Percentiles rank a stretch among this genome's conserved stretches.
phyloP scores from a whole-genome alignment of 2,113 vertebrate genomes.

The Ptyas mucosa region DNA sequence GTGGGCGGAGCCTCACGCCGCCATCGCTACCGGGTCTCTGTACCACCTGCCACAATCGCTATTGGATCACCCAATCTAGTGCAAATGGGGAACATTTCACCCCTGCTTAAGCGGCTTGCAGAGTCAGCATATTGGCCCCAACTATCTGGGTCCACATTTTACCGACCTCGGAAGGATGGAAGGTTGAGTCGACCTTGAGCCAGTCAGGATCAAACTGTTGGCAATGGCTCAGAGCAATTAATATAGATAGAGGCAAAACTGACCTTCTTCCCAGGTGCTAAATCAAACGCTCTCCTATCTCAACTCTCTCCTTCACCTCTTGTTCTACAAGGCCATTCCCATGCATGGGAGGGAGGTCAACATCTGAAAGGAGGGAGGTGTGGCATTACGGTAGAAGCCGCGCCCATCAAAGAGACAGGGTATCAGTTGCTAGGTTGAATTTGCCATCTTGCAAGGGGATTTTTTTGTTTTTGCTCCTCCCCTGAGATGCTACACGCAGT shows the following conservation, averaged over 20 bases:
- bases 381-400: background rate
- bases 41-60: too few species aligned
- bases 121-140: too few species aligned
- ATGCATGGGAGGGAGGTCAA: background rate
- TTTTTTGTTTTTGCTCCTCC: background rate
- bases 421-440: background rate
- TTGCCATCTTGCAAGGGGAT: background rate
- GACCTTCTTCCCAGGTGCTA: background rate
- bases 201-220: too few species aligned
- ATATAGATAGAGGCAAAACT: background rate
- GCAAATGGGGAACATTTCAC: too few species aligned
- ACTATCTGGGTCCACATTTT: too few species aligned
- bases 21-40: too few species aligned
- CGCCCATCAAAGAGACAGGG: background rate
- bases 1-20: too few species aligned
- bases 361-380: background rate
- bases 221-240: too few species aligned
- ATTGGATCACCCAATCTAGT: too few species aligned
- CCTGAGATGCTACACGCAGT: background rate
- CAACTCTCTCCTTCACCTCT: background rate
- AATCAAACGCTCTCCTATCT: background rate
- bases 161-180: too few species aligned
- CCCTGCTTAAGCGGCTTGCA: too few species aligned
- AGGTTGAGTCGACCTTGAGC: too few species aligned
- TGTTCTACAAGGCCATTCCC: background rate